Base-by-base conservation (phyloP, 2,888 invertebrate genomes). In the Cephus runcator region DNA sequence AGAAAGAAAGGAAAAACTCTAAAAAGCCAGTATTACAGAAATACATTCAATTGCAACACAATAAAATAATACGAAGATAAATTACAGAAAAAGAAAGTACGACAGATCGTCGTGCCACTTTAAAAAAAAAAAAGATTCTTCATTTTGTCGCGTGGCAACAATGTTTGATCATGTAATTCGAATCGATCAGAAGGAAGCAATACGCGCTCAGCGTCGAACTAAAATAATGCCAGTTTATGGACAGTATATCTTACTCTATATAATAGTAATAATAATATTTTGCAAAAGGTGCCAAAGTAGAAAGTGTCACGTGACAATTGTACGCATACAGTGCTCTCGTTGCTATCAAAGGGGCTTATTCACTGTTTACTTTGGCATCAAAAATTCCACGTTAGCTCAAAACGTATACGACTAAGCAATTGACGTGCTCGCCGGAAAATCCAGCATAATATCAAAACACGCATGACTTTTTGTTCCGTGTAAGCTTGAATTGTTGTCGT, bases 11-110 rank as follows among this genome's bases (percentile, higher is more conserved):
- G 82, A 81, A 83, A 82, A 82, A 84, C 83, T 84, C 84, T 84
- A 84, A 85, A 84, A 31, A 87, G 85, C 86, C 89, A 89, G 89
- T 89, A 89, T 89, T 89, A 56, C 56, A 56, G 56, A 23, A 56
- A 56, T 56, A 56, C 23, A 23, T 56, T 56, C 23, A 56, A 23
- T 56, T 56, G 2, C 15, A 84, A 83, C 82, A 84, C 83, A 81
- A 82, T 82, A 82, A 80, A 81, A 80, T 81, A 85, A 83, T 84
- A 76, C 78, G 75, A 77, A 76, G 76, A 75, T 78, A 76, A 74
- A 73, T 76, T 79, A 69, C 71, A 76, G 73, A 76, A 69, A 78
- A 71, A 76, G 75, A 79, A 76, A 79, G 34, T 40, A 73, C 75
- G 78, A 75, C 12, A 31, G 35, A 76, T 71, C 78, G 78, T 56